Evolutionary conservation across 2,888 invertebrate species (phyloP).

Genomic region (Melanchra persicariae): DNA sequence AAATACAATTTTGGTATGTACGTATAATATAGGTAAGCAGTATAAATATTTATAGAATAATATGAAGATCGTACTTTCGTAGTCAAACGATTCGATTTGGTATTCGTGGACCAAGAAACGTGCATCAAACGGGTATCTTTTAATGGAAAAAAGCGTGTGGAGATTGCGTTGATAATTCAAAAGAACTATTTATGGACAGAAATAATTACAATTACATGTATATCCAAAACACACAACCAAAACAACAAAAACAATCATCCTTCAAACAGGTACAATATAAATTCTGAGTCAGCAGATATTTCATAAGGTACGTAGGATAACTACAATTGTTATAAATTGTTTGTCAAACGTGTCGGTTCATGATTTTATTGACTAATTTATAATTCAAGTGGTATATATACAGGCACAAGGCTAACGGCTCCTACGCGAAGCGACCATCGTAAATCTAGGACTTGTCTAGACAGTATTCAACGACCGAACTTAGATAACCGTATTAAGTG

Average conservation of each 20-base stretch:
- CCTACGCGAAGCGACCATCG: conserved; percentile 85
- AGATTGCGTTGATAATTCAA: not conserved
- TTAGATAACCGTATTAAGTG: conserved; percentile 73
- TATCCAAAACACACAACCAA: not conserved
- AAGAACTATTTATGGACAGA: not conserved
- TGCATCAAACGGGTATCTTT: not conserved
- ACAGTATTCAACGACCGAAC: conserved; percentile 66
- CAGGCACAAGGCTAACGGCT: conserved; percentile 86
- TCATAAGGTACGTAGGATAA: conserved; percentile 68
- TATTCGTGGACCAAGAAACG: conserved; percentile 14
- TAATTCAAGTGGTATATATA: conserved; percentile 74
- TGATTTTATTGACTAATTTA: conserved; percentile 78
- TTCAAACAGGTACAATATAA: conserved; percentile 52
- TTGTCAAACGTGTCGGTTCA: conserved; percentile 78
- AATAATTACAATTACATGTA: not conserved
- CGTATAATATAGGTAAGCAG: conserved; percentile 15
- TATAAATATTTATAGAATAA: conserved; percentile 51
- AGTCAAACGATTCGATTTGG: conserved; percentile 31
- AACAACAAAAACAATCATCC: conserved; percentile 6
- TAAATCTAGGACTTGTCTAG: conserved; percentile 84
- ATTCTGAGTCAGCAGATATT: conserved; percentile 62
- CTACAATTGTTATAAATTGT: conserved; percentile 73
- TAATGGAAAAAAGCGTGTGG: conserved; percentile 10
- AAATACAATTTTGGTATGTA: conserved; percentile 64
- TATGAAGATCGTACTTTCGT: conserved; percentile 33